Evolutionary conservation across 2,113 vertebrate genomes (phyloP).

Genomic region (Rutilus rutilus): DNA sequence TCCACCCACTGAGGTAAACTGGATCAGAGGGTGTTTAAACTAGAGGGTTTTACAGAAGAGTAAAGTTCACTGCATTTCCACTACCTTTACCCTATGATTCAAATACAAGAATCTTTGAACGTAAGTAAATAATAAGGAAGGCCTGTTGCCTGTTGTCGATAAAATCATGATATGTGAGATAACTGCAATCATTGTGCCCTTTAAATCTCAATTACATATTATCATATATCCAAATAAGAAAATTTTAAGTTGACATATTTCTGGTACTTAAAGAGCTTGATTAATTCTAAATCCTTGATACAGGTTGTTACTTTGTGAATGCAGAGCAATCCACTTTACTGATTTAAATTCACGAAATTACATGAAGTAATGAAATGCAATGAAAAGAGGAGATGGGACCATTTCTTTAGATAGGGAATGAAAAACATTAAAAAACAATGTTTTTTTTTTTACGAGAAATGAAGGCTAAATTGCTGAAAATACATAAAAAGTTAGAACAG

Average conservation of each 20-base stretch:
- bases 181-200: background rate
- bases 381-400: background rate
- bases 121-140: background rate
- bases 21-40: constrained; percentile 12
- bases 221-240: background rate
- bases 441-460: background rate
- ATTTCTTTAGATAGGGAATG: background rate
- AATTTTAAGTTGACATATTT: background rate
- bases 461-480: background rate
- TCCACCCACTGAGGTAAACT: constrained; percentile 23
- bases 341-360: too few relatives aligned
- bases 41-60: background rate
- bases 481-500: background rate
- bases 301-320: background rate
- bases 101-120: background rate
- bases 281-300: background rate
- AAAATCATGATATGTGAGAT: background rate
- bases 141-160: background rate
- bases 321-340: background rate
- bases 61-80: background rate
- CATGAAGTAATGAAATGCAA: background rate
- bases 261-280: background rate
- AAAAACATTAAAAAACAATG: too few relatives aligned
- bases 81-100: background rate
- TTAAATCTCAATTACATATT: background rate